phyloP scores from a whole-genome alignment of 2,888 invertebrate genomes.

The Leucophenga montana region DNA sequence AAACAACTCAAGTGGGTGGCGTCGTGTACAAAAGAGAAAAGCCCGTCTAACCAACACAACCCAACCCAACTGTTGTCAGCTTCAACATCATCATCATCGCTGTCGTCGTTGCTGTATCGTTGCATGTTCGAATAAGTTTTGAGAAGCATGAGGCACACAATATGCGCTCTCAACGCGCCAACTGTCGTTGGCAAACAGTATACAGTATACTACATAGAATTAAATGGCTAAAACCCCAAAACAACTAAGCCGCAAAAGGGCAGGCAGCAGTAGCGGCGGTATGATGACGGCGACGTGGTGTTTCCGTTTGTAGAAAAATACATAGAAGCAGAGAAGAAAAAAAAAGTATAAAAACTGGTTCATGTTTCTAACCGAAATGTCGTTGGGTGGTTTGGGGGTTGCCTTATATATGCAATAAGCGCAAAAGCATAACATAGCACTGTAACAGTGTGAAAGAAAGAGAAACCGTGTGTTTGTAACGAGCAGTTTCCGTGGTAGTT shows the following conservation, averaged over 20 bases:
- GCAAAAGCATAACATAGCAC: not conserved
- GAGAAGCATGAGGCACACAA: not conserved
- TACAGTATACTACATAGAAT: conserved; percentile 50
- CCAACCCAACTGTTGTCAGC: too few species aligned
- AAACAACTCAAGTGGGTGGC: too few species aligned
- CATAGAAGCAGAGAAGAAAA: conserved; percentile 23
- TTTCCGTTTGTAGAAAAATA: not conserved
- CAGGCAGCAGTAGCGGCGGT: conserved; percentile 3
- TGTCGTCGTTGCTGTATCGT: not conserved
- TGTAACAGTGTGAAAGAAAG: not conserved
- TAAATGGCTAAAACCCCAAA: conserved; percentile 39
- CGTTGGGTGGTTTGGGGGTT: conserved; percentile 20
- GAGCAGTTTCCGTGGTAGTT: conserved; percentile 27
- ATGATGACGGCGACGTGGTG: conserved; percentile 9
- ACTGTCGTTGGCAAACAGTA: too few species aligned
- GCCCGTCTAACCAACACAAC: too few species aligned
- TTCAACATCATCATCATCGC: too few species aligned
- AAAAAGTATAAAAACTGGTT: conserved; percentile 50
- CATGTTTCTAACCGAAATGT: conserved; percentile 55
- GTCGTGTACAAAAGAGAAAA: too few species aligned
- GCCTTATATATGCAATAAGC: conserved; percentile 16
- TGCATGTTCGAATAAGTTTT: not conserved
- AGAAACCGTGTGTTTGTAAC: conserved; percentile 11
- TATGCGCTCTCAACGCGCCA: conserved; percentile 2
- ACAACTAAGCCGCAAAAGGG: conserved; percentile 10